phyloP scores from a whole-genome alignment of 2,797 vertebrate genomes.

The Malacoraja senta region DNA sequence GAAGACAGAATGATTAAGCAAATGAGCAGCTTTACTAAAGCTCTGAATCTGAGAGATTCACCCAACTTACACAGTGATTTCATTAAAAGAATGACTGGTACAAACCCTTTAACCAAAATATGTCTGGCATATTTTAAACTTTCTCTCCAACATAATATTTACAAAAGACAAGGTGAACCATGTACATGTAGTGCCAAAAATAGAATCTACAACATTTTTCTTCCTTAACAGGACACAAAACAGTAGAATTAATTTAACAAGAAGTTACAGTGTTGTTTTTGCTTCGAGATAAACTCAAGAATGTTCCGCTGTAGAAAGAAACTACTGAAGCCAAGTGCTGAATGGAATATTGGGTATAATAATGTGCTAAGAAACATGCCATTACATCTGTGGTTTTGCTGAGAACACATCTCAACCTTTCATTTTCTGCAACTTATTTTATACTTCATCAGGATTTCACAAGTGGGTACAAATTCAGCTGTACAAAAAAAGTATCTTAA shows the following conservation, averaged over 20 bases:
- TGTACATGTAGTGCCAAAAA: constrained; percentile 3
- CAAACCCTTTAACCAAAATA: not conserved
- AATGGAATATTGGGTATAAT: constrained; percentile 5
- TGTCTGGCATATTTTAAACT: not conserved
- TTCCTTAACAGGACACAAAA: not conserved
- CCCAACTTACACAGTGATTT: constrained; percentile 7
- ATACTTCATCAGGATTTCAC: constrained; percentile 28
- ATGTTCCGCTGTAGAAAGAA: not conserved
- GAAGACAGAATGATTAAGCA: constrained; percentile 18
- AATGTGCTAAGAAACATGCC: not conserved
- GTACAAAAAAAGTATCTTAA: constrained; percentile 40
- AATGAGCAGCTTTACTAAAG: not conserved
- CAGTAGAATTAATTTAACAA: constrained; percentile 6
- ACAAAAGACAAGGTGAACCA: not conserved
- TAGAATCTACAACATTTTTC: not conserved
- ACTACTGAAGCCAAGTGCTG: not conserved
- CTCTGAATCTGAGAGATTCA: not conserved
- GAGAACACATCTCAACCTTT: not conserved
- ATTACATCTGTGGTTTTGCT: not conserved
- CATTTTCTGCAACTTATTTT: not conserved
- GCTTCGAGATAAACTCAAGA: not conserved
- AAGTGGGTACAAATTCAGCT: constrained; percentile 32
- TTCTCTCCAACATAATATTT: constrained; percentile 30
- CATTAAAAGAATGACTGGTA: constrained; percentile 9
- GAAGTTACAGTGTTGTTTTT: constrained; percentile 22